phyloP scores from a whole-genome alignment of 2,888 invertebrate genomes.

The Pantelozetes paolii region DNA sequence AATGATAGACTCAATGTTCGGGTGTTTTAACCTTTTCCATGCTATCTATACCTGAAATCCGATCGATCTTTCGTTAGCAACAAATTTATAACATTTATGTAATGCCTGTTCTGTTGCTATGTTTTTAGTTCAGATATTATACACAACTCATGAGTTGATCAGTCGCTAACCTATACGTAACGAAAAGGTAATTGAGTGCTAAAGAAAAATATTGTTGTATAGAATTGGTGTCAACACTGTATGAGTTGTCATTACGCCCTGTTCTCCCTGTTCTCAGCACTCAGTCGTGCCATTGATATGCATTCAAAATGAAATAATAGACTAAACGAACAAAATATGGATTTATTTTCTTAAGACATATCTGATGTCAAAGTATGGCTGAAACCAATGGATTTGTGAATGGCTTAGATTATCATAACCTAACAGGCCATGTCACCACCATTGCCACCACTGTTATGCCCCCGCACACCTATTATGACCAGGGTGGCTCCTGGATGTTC shows the following conservation, averaged over 20 bases:
- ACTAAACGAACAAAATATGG: not conserved
- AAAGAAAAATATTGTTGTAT: not conserved
- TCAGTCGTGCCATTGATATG: no score
- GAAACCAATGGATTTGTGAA: not conserved
- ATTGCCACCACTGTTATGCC: no score
- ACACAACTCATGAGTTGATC: not conserved
- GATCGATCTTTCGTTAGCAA: slow-evolving; percentile 19
- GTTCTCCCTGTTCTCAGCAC: not conserved
- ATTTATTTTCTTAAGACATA: not conserved
- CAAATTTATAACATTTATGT: not conserved
- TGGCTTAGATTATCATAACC: not conserved
- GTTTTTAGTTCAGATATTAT: not conserved
- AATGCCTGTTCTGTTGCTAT: not conserved
- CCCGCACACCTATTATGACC: slow-evolving; percentile 40
- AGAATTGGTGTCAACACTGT: not conserved
- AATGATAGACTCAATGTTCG: slow-evolving; percentile 4
- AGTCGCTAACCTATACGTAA: slow-evolving; percentile 7
- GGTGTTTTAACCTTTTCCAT: not conserved
- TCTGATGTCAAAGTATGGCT: slow-evolving; percentile 17
- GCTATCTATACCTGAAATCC: not conserved
- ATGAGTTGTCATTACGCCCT: slow-evolving; percentile 11
- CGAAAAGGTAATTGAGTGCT: not conserved
- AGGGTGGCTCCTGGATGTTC: slow-evolving; percentile 44
- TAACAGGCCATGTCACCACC: no score
- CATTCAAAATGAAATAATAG: not conserved